Percentiles rank a stretch among this genome's conserved stretches.
These are phyloP conservation scores for Rhadina sibilatrix DNA, from an alignment of 2,113 vertebrate genomes.

Conservation along the genomic window DNA sequence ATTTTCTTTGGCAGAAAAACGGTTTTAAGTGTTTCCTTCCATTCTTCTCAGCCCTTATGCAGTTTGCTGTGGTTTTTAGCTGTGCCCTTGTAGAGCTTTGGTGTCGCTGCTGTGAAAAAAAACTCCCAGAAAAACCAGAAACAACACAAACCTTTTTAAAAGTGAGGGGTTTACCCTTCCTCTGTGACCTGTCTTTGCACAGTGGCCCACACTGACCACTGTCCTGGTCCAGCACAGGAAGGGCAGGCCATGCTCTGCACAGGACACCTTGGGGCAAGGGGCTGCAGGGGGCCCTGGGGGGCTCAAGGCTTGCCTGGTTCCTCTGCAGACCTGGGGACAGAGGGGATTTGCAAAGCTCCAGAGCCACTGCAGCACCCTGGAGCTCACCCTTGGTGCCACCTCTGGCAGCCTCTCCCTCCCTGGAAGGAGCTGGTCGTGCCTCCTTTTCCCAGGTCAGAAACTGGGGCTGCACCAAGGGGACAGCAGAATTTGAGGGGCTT, in stretches of 20 bases:
- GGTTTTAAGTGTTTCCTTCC: not conserved
- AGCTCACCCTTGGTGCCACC: not conserved
- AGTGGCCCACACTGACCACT: not conserved
- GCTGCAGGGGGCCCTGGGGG: not conserved
- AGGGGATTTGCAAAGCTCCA: not conserved
- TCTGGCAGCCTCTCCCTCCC: too few relatives aligned
- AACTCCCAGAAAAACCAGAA: not conserved
- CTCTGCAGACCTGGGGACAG: not conserved
- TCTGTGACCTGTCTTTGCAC: not conserved
- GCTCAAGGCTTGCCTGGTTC: not conserved
- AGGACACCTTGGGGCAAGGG: not conserved
- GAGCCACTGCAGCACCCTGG: not conserved
- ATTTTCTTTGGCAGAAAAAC: not conserved
- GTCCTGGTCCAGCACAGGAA: not conserved
- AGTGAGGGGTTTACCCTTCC: not conserved
- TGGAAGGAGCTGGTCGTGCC: not conserved
- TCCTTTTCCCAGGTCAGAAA: not conserved
- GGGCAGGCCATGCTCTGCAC: not conserved
- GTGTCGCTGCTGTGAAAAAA: not conserved
- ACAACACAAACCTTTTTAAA: not conserved
- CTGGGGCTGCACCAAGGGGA: not conserved
- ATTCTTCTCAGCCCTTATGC: not conserved
- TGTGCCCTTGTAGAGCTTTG: not conserved
- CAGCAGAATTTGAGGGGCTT: not conserved
- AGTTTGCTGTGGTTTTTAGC: not conserved